These are phyloP conservation scores for Girardinichthys multiradiatus DNA, from an alignment of 2,113 vertebrate species.

Conservation along the genomic window DNA sequence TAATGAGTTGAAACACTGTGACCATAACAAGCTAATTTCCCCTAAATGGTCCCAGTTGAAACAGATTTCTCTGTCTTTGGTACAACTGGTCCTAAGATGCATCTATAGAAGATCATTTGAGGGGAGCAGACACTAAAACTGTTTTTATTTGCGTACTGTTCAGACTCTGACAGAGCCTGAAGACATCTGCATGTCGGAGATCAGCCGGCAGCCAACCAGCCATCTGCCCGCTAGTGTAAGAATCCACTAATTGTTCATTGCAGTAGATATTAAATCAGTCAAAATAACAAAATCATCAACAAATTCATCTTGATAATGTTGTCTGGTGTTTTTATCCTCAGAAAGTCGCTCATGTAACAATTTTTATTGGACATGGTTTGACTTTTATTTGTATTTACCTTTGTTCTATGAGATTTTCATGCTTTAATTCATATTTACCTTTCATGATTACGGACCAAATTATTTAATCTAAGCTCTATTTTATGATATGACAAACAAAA, in stretches of 20 bases:
- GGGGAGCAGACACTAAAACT: constrained; percentile 23
- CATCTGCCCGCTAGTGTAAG: constrained; percentile 75
- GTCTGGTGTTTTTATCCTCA: not conserved
- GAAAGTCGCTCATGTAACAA: not conserved
- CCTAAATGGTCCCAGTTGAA: no score
- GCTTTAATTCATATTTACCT: no score
- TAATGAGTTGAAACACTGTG: not conserved
- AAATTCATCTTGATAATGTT: not conserved
- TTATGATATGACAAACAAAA: no score
- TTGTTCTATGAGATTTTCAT: not conserved
- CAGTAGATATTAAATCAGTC: not conserved
- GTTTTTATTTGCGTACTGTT: constrained; percentile 49
- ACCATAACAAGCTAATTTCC: no score
- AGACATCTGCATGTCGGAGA: constrained; percentile 81
- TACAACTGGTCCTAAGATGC: no score
- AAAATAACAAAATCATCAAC: not conserved
- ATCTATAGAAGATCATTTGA: not conserved
- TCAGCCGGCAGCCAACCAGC: constrained; percentile 61
- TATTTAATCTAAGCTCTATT: no score
- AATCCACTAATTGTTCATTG: not conserved
- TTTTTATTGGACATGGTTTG: not conserved
- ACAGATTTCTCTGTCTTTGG: no score
- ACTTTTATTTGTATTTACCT: not conserved
- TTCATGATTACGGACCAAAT: no score
- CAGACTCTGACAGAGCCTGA: constrained; percentile 78